Conservation (phyloP, 2,888 invertebrate genomes). For the Tupiocoris notatus region DNA sequence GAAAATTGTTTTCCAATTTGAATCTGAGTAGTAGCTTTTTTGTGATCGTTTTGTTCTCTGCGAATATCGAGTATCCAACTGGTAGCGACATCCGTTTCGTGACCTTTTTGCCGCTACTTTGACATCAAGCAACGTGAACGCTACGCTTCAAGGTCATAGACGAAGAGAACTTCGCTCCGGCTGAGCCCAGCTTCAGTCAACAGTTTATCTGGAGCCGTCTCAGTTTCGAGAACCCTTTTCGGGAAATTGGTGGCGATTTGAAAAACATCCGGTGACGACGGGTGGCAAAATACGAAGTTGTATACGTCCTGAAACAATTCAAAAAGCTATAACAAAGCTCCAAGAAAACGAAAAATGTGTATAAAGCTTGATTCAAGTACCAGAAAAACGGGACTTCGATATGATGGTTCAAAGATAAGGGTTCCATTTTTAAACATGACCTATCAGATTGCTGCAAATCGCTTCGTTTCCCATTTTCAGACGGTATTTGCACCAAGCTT, state of each 20-base stretch:
- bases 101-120: background rate
- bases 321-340: too few species aligned
- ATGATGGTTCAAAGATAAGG: too few species aligned
- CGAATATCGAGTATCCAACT: background rate
- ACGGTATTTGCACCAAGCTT: too few species aligned
- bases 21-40: background rate
- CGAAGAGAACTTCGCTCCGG: slow-evolving; percentile 87
- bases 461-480: too few species aligned
- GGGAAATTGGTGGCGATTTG: slow-evolving; percentile 96
- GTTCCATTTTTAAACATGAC: too few species aligned
- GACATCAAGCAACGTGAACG: background rate
- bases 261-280: slow-evolving; percentile 86
- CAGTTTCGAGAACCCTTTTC: slow-evolving; percentile 72
- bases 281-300: slow-evolving; percentile 93
- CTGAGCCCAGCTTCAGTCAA: slow-evolving; percentile 78
- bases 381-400: too few species aligned
- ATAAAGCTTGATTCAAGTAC: too few species aligned
- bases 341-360: background rate
- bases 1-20: background rate
- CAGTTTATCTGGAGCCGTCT: slow-evolving; percentile 59
- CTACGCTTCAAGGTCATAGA: slow-evolving; percentile 84
- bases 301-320: slow-evolving; percentile 80
- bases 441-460: too few species aligned
- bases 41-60: background rate
- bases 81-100: background rate